These are phyloP conservation scores for Capreolus pygargus DNA, from an alignment of 2,113 vertebrate genomes.

Conservation along the genomic window DNA sequence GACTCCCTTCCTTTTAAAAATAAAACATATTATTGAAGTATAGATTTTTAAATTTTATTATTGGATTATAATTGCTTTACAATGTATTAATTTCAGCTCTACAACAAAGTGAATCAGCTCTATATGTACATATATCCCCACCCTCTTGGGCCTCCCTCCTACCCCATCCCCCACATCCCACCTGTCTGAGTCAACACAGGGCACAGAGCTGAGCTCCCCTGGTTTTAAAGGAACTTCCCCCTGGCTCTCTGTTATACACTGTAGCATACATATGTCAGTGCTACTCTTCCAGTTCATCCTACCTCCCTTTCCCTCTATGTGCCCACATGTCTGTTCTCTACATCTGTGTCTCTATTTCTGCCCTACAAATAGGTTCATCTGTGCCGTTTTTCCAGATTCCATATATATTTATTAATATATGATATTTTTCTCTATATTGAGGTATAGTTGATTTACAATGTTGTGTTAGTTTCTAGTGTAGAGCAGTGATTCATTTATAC, in stretches of 20 bases:
- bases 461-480: not conserved
- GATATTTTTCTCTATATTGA: not conserved
- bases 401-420: not conserved
- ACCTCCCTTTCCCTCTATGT: not conserved
- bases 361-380: not conserved
- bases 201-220: not conserved
- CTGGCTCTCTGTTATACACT: not conserved
- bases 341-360: not conserved
- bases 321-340: not conserved
- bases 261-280: not conserved
- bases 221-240: fast-evolving
- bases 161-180: not conserved
- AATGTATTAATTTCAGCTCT: not conserved
- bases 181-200: not conserved
- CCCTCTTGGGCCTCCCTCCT: not conserved
- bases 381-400: not conserved
- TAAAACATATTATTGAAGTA: not conserved
- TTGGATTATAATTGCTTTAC: not conserved
- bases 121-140: not conserved
- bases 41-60: not conserved
- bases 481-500: not conserved
- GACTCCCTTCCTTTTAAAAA: not conserved
- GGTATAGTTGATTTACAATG: not conserved
- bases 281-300: not conserved
- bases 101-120: not conserved